Conservation (phyloP, 2,113 vertebrate species). For the Carassius carassius region DNA sequence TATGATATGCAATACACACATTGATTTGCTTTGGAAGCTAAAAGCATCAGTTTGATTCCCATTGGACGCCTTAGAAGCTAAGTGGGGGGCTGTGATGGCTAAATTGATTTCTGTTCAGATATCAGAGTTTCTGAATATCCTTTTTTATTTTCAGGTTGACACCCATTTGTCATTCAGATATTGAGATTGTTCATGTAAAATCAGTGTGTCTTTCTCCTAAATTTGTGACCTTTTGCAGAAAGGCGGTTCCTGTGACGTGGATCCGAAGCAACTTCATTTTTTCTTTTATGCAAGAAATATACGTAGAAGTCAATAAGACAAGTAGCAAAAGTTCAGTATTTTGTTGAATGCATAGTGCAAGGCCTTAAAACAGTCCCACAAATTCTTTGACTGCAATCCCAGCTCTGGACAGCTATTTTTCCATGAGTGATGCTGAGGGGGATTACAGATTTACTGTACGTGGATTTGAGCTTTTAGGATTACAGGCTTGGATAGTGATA, state of each 20-base stretch:
- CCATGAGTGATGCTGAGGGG: conserved; percentile 68
- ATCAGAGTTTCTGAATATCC: not conserved
- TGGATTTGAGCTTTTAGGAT: conserved; percentile 79
- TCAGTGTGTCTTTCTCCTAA: not conserved
- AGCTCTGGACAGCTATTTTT: conserved; percentile 71
- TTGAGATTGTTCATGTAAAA: not conserved
- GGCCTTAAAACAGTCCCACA: conserved; percentile 46
- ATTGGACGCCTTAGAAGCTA: not conserved
- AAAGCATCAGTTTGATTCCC: not conserved
- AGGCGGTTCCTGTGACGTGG: not conserved
- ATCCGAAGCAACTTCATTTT: not conserved
- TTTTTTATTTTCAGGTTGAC: not conserved
- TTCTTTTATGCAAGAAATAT: not conserved
- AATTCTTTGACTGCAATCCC: conserved; percentile 62
- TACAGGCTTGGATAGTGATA: conserved; percentile 73
- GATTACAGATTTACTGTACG: conserved; percentile 74
- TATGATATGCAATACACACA: not conserved
- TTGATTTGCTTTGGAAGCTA: not conserved
- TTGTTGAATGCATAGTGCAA: not conserved
- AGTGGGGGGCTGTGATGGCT: not conserved
- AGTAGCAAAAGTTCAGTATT: not conserved
- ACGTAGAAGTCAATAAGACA: not conserved
- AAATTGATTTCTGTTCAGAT: conserved; percentile 7
- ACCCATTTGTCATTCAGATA: not conserved
- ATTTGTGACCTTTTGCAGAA: not conserved